These are phyloP conservation scores for Distichodus sexfasciatus DNA, from an alignment of 2,797 vertebrate species.

Conservation along the genomic window DNA sequence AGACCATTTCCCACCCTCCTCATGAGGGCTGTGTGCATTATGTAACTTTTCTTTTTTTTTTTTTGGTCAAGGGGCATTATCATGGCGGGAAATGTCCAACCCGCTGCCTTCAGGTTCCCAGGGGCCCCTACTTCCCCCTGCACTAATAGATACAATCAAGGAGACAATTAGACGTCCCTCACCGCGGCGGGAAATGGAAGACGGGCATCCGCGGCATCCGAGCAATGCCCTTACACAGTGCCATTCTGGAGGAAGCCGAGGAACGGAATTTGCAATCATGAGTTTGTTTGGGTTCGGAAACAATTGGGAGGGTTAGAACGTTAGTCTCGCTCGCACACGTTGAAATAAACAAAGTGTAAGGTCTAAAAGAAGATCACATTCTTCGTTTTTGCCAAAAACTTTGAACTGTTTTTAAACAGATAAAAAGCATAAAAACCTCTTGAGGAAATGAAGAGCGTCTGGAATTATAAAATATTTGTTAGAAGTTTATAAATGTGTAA, in stretches of 20 bases:
- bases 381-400: no score
- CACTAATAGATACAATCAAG: conserved; percentile 59
- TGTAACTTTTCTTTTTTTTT: not conserved
- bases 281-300: conserved; percentile 11
- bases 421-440: no score
- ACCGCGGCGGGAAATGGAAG: conserved; percentile 49
- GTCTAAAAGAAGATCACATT: no score
- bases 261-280: conserved; percentile 10
- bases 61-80: conserved; percentile 37
- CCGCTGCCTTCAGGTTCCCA: conserved; percentile 32
- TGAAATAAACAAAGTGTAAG: no score
- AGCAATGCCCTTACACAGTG: conserved; percentile 39
- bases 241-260: conserved; percentile 12
- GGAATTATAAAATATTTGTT: no score
- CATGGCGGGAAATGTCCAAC: conserved; percentile 43
- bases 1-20: not conserved
- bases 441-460: no score
- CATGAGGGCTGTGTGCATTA: no score
- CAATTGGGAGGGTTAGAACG: not conserved
- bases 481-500: no score
- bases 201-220: conserved; percentile 48
- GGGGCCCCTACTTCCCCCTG: conserved; percentile 43
- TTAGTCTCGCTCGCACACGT: no score
- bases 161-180: conserved; percentile 56
- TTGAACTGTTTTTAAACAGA: no score